A percentile compares a stretch with the other conserved stretches of the same genome.
Evolutionary conservation across 2,888 invertebrate genomes (phyloP).

Genomic region (Bhutanitis thaidina): DNA sequence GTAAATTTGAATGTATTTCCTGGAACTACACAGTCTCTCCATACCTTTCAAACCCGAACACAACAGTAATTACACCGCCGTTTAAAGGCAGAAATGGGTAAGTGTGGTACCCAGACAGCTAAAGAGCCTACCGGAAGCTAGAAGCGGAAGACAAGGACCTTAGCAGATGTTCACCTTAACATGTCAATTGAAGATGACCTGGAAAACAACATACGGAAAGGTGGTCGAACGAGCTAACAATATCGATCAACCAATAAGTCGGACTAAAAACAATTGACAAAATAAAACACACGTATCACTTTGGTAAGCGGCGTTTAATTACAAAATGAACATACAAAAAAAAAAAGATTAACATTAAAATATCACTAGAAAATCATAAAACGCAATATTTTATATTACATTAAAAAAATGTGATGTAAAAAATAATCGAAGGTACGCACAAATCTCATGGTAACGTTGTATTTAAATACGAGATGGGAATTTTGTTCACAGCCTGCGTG

Average conservation of each 20-base stretch:
- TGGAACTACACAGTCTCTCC: no score
- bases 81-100: no score
- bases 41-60: no score
- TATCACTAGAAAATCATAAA: conserved; percentile 32
- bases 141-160: no score
- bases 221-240: no score
- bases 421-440: conserved; percentile 25
- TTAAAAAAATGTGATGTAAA: conserved; percentile 29
- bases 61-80: no score
- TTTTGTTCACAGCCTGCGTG: conserved; percentile 34
- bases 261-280: background rate
- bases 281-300: conserved; percentile 36
- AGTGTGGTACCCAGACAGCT: no score
- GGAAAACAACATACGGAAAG: no score
- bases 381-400: conserved; percentile 21
- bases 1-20: no score
- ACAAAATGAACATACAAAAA: conserved; percentile 61
- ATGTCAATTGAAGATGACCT: no score
- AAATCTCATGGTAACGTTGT: conserved; percentile 38
- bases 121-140: no score
- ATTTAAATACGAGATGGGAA: conserved; percentile 1
- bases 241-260: background rate
- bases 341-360: conserved; percentile 27
- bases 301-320: conserved; percentile 75
- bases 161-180: no score